phyloP scores from a whole-genome alignment of 2,797 vertebrate species.

The Muscicapa comitata region DNA sequence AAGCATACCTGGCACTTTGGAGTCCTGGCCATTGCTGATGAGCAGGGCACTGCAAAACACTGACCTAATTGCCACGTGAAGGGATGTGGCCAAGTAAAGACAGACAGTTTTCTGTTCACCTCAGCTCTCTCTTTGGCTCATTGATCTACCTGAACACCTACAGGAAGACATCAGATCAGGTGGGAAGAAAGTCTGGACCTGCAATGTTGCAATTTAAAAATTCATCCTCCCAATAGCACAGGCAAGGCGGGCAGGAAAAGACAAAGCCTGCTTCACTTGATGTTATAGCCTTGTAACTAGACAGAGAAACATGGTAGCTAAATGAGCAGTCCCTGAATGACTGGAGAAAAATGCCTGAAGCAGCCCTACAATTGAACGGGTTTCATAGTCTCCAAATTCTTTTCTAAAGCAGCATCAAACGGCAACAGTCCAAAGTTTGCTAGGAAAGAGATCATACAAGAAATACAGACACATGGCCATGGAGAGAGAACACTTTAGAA shows the following conservation, averaged over 20 bases:
- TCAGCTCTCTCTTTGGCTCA: not conserved
- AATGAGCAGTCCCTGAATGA: not conserved
- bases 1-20: not conserved
- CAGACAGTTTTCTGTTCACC: not conserved
- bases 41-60: not conserved
- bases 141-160: not conserved
- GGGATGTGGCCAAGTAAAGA: rapidly evolving
- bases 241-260: not conserved
- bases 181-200: not conserved
- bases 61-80: not conserved
- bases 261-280: not conserved
- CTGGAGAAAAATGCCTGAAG: not conserved
- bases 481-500: not conserved
- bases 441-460: not conserved
- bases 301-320: not conserved
- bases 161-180: not conserved
- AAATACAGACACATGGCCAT: not conserved
- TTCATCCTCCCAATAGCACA: not conserved
- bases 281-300: not conserved
- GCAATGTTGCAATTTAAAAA: not conserved
- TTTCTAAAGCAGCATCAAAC: not conserved
- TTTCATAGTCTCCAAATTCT: not conserved
- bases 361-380: not conserved
- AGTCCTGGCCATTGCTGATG: not conserved
- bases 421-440: not conserved